Percentiles rank a stretch among this genome's conserved stretches.
phyloP scores from a whole-genome alignment of 2,113 vertebrate genomes.

The Ahaetulla prasina region DNA sequence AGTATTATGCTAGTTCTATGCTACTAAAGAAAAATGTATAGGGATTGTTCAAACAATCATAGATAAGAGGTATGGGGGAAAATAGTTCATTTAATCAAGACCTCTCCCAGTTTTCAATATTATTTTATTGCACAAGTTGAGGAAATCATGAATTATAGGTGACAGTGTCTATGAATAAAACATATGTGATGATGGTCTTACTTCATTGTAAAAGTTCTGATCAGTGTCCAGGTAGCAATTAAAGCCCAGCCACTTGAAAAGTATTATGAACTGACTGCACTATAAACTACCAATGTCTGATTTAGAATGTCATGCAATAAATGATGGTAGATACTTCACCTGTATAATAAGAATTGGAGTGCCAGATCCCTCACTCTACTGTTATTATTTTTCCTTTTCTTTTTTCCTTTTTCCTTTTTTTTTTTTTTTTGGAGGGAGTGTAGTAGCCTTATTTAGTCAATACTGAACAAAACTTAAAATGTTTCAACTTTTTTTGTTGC shows the following conservation, averaged over 20 bases:
- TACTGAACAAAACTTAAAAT: conserved; percentile 57
- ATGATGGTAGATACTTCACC: conserved; percentile 60
- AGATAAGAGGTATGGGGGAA: conserved; percentile 57
- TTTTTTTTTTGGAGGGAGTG: conserved; percentile 45
- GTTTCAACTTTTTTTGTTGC: conserved; percentile 71
- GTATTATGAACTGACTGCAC: conserved; percentile 62
- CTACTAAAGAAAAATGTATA: conserved; percentile 69
- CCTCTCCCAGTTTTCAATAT: conserved; percentile 35
- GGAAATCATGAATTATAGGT: conserved; percentile 28
- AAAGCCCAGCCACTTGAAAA: conserved; percentile 59
- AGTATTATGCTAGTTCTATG: conserved; percentile 67
- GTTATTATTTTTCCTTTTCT: conserved; percentile 39
- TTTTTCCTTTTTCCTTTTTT: conserved; percentile 39
- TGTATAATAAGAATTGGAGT: conserved; percentile 54
- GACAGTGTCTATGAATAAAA: conserved; percentile 55
- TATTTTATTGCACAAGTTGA: conserved; percentile 19
- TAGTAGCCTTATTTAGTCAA: conserved; percentile 64
- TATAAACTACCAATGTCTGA: conserved; percentile 60
- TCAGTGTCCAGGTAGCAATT: conserved; percentile 61
- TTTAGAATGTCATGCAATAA: conserved; percentile 68
- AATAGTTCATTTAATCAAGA: conserved; percentile 40
- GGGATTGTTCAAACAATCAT: conserved; percentile 52
- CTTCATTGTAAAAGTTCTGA: conserved; percentile 58
- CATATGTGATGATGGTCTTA: conserved; percentile 44
- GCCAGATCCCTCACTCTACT: conserved; percentile 56